A percentile compares a stretch with the other conserved stretches of the same genome.
These are phyloP conservation scores for Neosalanx taihuensis DNA, from an alignment of 2,797 vertebrate genomes.

Conservation along the genomic window DNA sequence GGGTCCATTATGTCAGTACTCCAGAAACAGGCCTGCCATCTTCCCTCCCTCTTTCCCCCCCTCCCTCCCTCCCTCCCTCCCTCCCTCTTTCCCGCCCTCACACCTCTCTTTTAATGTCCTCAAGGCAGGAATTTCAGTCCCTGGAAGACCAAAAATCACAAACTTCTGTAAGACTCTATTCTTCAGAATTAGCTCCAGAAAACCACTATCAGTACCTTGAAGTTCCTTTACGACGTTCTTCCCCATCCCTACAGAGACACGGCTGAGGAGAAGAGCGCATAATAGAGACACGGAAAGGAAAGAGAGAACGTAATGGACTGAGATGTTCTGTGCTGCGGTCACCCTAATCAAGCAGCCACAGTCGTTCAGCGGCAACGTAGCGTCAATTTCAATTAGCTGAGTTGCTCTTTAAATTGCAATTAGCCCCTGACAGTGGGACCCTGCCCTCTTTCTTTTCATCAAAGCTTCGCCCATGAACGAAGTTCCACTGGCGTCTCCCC, in stretches of 20 bases:
- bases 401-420: conserved; percentile 35
- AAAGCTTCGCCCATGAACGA: background rate
- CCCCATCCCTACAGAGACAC: too few species aligned
- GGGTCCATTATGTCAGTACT: conserved; percentile 11
- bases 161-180: too few species aligned
- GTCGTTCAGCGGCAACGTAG: conserved; percentile 7
- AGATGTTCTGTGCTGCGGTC: background rate
- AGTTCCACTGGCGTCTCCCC: background rate
- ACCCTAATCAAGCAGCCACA: background rate
- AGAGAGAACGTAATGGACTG: background rate
- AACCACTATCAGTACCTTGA: too few species aligned
- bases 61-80: background rate
- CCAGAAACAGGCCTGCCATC: conserved; percentile 2
- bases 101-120: background rate
- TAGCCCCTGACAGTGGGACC: conserved; percentile 39
- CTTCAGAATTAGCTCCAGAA: too few species aligned
- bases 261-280: too few species aligned
- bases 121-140: too few species aligned
- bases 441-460: conserved; percentile 16
- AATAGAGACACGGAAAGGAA: background rate
- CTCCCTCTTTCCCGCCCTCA: background rate
- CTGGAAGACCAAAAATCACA: too few species aligned
- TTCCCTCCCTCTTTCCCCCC: background rate
- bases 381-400: conserved; percentile 34
- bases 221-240: too few species aligned